These are phyloP conservation scores for Stercorarius parasiticus DNA, from an alignment of 2,113 vertebrate species.

Conservation along the genomic window DNA sequence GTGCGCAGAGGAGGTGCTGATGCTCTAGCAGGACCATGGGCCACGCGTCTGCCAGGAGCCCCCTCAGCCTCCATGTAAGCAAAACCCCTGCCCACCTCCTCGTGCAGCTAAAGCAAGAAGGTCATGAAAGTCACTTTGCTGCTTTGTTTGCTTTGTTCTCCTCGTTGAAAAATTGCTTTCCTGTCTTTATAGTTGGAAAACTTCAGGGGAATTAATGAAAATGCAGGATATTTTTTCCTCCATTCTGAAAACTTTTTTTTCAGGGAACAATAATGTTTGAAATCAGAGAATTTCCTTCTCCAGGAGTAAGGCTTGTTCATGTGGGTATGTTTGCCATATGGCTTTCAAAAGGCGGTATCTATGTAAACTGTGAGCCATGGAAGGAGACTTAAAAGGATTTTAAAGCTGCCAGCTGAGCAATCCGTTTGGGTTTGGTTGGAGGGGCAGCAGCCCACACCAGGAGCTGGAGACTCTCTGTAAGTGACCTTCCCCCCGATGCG, in stretches of 20 bases:
- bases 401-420: not conserved
- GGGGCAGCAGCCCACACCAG: not conserved
- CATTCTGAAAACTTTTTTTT: not conserved
- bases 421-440: not conserved
- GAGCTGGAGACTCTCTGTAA: not conserved
- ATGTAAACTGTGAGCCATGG: not conserved
- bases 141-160: not conserved
- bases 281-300: not conserved
- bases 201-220: not conserved
- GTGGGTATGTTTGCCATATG: accelerated
- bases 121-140: not conserved
- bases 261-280: not conserved
- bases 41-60: accelerated
- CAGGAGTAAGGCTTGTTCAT: not conserved
- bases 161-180: not conserved
- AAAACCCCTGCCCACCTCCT: not conserved
- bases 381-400: not conserved
- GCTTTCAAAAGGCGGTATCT: not conserved
- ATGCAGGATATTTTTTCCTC: not conserved
- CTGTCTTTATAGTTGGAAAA: not conserved
- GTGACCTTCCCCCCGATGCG: no score
- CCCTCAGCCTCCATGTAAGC: not conserved
- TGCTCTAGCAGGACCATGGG: not conserved
- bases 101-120: accelerated
- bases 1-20: accelerated